Percentiles rank a stretch among this genome's conserved stretches.
Evolutionary conservation across 1,140 invertebrate genomes (phyloP).

Genomic region (Eurosta solidaginis): DNA sequence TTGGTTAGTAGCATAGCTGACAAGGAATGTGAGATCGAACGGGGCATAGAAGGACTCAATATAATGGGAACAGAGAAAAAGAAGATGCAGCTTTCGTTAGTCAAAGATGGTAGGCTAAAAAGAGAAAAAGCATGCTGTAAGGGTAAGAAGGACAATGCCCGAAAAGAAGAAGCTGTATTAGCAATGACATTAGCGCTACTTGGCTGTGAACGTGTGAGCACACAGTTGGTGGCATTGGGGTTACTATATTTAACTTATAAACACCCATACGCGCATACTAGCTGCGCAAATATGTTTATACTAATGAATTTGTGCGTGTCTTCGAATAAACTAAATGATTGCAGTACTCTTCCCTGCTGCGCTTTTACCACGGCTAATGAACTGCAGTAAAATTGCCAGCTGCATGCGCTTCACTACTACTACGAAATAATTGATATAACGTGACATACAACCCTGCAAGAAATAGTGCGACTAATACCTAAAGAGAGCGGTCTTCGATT

Average conservation of each 20-base stretch:
- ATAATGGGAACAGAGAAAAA: no score
- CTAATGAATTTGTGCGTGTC: background rate
- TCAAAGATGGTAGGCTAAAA: background rate
- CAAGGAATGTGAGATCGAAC: background rate
- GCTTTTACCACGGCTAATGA: background rate
- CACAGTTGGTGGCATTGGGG: background rate
- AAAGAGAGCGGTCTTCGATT: no score
- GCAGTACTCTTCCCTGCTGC: background rate
- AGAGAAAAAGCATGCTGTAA: background rate
- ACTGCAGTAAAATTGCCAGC: background rate
- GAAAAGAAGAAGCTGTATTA: background rate
- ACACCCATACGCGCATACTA: background rate
- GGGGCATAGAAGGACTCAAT: background rate
- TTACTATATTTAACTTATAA: background rate
- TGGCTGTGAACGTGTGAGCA: conserved; percentile 4
- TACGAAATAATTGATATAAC: background rate
- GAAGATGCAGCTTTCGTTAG: no score
- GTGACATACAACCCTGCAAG: no score
- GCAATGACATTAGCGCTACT: conserved; percentile 24
- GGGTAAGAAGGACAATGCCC: no score
- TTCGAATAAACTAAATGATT: no score
- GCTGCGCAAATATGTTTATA: background rate
- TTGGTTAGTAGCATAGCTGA: background rate
- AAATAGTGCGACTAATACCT: no score
- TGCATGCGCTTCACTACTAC: conserved; percentile 2